Evolutionary conservation across 1,140 invertebrate species (phyloP).

Genomic region (Tribolium castaneum): DNA sequence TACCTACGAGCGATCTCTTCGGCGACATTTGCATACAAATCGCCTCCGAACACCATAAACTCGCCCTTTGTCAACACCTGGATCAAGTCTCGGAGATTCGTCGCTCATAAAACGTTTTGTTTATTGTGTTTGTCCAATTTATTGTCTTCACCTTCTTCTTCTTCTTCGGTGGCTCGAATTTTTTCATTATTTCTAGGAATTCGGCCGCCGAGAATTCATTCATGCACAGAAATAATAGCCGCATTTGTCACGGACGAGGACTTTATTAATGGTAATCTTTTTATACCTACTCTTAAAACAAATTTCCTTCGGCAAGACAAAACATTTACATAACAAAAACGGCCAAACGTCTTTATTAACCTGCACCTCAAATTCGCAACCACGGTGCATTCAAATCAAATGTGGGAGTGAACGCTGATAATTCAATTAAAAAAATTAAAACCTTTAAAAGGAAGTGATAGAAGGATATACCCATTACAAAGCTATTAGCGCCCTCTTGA

Average conservation of each 20-base stretch:
- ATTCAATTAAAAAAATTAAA: conserved; percentile 35
- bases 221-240: conserved; percentile 33
- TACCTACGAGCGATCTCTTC: neutral
- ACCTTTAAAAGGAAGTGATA: conserved; percentile 29
- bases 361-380: neutral
- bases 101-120: conserved; percentile 55
- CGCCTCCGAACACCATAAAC: conserved; percentile 55
- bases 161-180: conserved; percentile 47
- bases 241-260: neutral
- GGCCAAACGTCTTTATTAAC: no score
- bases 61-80: conserved; percentile 60
- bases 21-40: conserved; percentile 58
- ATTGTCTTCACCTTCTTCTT: conserved; percentile 50
- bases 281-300: neutral
- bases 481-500: conserved; percentile 51
- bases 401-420: neutral
- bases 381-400: neutral
- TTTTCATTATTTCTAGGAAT: conserved; percentile 47
- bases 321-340: no score
- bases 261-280: neutral
- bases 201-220: conserved; percentile 21
- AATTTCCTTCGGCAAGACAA: no score
- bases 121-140: conserved; percentile 60
- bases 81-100: conserved; percentile 22
- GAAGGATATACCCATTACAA: conserved; percentile 49